Conservation (phyloP, 1,140 invertebrate species). For the Dryas iulia region DNA sequence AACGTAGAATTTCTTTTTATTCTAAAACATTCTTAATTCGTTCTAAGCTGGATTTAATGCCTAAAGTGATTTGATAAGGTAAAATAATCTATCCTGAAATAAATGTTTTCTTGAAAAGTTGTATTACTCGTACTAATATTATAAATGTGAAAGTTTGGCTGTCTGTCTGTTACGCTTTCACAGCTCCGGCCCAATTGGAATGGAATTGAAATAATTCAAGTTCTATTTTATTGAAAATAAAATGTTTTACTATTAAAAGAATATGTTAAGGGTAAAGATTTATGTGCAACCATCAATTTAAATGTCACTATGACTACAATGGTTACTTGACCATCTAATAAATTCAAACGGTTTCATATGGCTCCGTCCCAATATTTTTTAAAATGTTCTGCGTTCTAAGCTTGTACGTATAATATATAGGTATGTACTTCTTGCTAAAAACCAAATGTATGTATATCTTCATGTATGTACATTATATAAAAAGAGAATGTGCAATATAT, state of each 20-base stretch:
- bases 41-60: slow-evolving; percentile 1
- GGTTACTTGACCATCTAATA: slow-evolving; percentile 4
- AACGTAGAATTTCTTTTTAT: slow-evolving; percentile 7
- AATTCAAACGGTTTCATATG: not conserved
- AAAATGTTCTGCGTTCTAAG: not conserved
- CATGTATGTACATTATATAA: no score
- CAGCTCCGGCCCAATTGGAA: no score
- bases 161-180: no score
- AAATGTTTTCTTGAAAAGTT: not conserved
- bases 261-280: not conserved
- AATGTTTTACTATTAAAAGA: not conserved
- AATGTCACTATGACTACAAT: not conserved
- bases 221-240: not conserved
- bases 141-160: no score
- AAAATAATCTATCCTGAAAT: not conserved
- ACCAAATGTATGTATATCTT: no score
- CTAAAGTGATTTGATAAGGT: slow-evolving; percentile 14
- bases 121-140: no score
- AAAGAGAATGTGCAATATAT: no score
- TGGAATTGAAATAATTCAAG: no score
- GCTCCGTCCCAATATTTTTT: slow-evolving; percentile 1
- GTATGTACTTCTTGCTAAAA: not conserved
- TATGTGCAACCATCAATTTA: not conserved
- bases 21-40: slow-evolving; percentile 2
- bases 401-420: not conserved